Conservation (phyloP, 2,113 vertebrate genomes). For the Elgaria multicarinata region DNA sequence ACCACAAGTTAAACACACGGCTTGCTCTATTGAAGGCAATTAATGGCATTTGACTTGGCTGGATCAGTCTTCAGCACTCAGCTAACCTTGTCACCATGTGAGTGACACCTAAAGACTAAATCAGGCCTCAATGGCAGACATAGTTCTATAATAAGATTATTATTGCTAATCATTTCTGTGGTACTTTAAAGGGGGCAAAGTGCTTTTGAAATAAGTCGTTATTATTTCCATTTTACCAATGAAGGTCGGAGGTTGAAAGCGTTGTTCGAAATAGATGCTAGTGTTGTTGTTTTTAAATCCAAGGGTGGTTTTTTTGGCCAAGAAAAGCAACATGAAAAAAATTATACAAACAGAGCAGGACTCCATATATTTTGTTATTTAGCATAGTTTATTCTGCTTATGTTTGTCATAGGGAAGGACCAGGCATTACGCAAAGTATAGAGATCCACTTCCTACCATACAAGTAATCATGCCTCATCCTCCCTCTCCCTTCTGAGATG, state of each 20-base stretch:
- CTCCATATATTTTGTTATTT: background rate
- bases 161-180: constrained; percentile 12
- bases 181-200: background rate
- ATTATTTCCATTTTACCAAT: constrained; percentile 6
- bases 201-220: constrained; percentile 1
- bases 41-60: constrained; percentile 31
- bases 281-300: too few species aligned
- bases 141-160: constrained; percentile 19
- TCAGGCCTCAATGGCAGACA: background rate
- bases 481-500: background rate
- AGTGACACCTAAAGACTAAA: constrained; percentile 19
- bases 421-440: background rate
- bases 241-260: background rate
- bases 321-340: background rate
- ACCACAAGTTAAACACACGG: constrained; percentile 19
- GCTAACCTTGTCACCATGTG: constrained; percentile 13
- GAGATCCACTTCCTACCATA: too few species aligned
- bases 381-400: constrained; percentile 7
- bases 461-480: background rate
- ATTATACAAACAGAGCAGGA: background rate
- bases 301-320: background rate
- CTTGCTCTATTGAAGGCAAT: constrained; percentile 30
- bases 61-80: background rate
- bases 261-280: background rate
- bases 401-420: background rate